phyloP scores from a whole-genome alignment of 1,140 invertebrate species.

The Drosophila ironensis region DNA sequence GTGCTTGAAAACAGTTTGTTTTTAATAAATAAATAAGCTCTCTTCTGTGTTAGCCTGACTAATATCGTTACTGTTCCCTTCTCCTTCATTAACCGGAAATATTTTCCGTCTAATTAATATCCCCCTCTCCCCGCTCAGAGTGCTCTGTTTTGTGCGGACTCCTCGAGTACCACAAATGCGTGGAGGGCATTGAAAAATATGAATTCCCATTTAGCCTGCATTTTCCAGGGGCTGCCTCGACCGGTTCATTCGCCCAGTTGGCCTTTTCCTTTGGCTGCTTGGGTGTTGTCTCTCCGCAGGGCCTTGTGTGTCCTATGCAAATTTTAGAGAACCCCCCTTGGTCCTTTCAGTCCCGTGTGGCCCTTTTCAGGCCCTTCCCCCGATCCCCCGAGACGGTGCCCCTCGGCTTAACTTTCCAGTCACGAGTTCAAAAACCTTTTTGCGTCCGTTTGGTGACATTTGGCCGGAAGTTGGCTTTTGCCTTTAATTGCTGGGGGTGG shows the following conservation, averaged over 20 bases:
- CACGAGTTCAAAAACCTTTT: constrained; percentile 70
- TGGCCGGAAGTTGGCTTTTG: constrained; percentile 60
- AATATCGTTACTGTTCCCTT: neutral
- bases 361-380: neutral
- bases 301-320: constrained; percentile 61
- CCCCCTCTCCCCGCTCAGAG: neutral
- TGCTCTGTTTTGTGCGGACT: neutral
- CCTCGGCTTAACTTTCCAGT: neutral
- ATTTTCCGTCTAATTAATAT: neutral
- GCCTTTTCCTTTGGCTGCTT: constrained; percentile 10
- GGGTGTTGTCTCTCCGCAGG: neutral
- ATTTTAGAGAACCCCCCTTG: constrained; percentile 30
- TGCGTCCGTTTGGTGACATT: constrained; percentile 64
- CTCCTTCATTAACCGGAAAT: neutral
- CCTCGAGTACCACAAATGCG: constrained; percentile 7
- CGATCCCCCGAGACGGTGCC: constrained; percentile 5
- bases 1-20: no score
- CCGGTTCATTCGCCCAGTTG: constrained; percentile 44
- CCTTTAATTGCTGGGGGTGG: constrained; percentile 59
- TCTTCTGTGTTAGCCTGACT: neutral
- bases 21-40: no score
- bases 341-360: neutral
- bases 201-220: constrained; percentile 11
- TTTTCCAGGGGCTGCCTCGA: neutral
- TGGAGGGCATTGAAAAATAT: constrained; percentile 8